Conservation (phyloP, 2,797 vertebrate genomes). For the Melanotaenia boesemani region DNA sequence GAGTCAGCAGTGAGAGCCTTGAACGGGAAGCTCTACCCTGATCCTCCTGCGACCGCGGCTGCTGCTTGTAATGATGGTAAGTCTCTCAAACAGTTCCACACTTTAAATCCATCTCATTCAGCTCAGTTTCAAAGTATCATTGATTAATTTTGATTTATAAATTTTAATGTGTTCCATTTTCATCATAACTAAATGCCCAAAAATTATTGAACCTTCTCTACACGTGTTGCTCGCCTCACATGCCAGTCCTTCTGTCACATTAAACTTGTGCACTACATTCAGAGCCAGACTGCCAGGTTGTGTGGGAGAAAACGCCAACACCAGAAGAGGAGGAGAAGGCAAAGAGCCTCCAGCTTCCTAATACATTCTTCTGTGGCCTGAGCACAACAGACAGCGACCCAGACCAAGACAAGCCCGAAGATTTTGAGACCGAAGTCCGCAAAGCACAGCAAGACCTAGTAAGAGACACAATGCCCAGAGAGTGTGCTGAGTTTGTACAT, state of each 20-base stretch:
- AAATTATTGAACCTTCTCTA: not conserved
- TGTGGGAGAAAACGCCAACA: slow-evolving; percentile 89
- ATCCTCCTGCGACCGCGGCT: slow-evolving; percentile 61
- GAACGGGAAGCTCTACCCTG: slow-evolving; percentile 91
- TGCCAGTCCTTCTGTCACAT: not conserved
- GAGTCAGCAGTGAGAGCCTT: slow-evolving; percentile 92
- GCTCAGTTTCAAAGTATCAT: not conserved
- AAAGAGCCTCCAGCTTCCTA: slow-evolving; percentile 85
- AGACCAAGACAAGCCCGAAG: slow-evolving; percentile 85
- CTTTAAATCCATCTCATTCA: not conserved
- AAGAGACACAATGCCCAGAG: slow-evolving; percentile 1
- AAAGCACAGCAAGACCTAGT: slow-evolving; percentile 83
- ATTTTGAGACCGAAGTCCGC: slow-evolving; percentile 87
- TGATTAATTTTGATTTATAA: not conserved
- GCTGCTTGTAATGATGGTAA: slow-evolving; percentile 63
- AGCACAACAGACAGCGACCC: slow-evolving; percentile 85
- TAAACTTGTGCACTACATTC: slow-evolving; percentile 24
- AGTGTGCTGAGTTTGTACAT: not conserved
- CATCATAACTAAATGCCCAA: no score
- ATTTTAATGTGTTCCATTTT: not conserved
- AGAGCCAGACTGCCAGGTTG: slow-evolving; percentile 84
- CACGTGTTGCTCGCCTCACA: not conserved
- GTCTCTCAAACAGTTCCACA: slow-evolving; percentile 5
- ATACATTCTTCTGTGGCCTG: slow-evolving; percentile 87
- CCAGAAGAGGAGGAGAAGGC: slow-evolving; percentile 87